Conservation (phyloP, 2,888 invertebrate species). For the Melipona beecheii region DNA sequence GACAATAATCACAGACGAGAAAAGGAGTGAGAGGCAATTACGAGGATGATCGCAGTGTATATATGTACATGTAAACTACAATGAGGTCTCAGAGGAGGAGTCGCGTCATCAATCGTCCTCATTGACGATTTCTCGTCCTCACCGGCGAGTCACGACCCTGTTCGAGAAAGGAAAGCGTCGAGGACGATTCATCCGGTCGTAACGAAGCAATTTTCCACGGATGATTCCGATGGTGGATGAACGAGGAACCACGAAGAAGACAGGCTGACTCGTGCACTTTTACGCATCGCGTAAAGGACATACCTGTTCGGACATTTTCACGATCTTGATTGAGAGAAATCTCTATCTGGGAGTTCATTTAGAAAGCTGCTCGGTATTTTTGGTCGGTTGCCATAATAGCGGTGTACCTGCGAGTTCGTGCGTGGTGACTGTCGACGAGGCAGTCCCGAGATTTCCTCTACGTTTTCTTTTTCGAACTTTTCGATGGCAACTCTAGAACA, state of each 20-base stretch:
- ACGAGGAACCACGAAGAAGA: constrained; percentile 22
- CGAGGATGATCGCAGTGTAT: constrained; percentile 20
- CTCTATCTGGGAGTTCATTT: constrained; percentile 31
- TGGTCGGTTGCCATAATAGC: not conserved
- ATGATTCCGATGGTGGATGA: constrained; percentile 27
- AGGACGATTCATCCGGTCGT: constrained; percentile 72
- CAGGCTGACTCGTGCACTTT: constrained; percentile 56
- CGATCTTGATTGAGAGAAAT: constrained; percentile 47
- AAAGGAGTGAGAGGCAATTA: constrained; percentile 58
- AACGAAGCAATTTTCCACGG: constrained; percentile 76
- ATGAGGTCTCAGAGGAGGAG: constrained; percentile 33
- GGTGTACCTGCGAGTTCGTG: constrained; percentile 1
- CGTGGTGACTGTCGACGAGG: not conserved
- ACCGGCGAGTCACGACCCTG: constrained; percentile 1
- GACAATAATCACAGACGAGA: not conserved
- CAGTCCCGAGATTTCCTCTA: not conserved
- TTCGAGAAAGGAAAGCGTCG: constrained; percentile 11
- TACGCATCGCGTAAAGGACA: constrained; percentile 17
- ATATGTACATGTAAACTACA: constrained; percentile 21
- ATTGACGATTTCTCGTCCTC: constrained; percentile 4
- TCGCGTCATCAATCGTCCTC: constrained; percentile 40
- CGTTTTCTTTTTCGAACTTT: no score
- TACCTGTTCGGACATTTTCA: constrained; percentile 37
- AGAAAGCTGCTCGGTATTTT: not conserved
- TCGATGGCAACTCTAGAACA: no score